A percentile compares a stretch with the other conserved stretches of the same genome.
These are phyloP conservation scores for Polyodon spathula DNA, from an alignment of 2,113 vertebrate genomes.

Conservation along the genomic window DNA sequence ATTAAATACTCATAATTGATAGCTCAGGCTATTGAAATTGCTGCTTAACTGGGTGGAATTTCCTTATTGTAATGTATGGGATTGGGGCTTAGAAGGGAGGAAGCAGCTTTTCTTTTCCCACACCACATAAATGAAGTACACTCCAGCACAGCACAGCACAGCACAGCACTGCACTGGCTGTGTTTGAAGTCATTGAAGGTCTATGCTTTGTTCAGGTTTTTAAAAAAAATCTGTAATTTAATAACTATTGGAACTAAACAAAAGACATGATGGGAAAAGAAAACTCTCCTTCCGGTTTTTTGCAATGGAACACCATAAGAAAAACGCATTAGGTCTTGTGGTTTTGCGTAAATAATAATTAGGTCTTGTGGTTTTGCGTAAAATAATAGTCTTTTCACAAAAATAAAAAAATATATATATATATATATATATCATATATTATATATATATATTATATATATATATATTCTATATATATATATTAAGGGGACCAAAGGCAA, in stretches of 20 bases:
- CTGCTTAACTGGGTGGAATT: constrained; percentile 54
- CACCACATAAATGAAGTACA: constrained; percentile 9
- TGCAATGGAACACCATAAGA: neutral
- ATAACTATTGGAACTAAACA: neutral
- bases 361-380: neutral
- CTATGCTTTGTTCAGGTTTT: neutral
- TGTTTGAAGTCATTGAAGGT: neutral
- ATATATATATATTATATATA: no score
- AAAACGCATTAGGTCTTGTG: neutral
- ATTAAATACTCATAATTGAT: constrained; percentile 47
- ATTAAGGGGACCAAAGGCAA: constrained; percentile 8
- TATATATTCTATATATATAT: neutral
- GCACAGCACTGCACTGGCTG: constrained; percentile 6
- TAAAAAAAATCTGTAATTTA: constrained; percentile 3
- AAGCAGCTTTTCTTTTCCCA: constrained; percentile 15
- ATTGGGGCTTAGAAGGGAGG: constrained; percentile 9
- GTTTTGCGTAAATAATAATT: neutral
- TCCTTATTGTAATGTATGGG: constrained; percentile 39
- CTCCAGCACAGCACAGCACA: neutral
- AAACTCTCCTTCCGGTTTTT: no score
- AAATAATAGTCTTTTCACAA: neutral
- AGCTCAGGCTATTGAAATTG: constrained; percentile 27
- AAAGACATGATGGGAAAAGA: no score
- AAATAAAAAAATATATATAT: no score
- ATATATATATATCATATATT: no score